Percentiles rank a stretch among this genome's conserved stretches.
phyloP scores from a whole-genome alignment of 2,888 invertebrate genomes.

The Spodoptera littoralis region DNA sequence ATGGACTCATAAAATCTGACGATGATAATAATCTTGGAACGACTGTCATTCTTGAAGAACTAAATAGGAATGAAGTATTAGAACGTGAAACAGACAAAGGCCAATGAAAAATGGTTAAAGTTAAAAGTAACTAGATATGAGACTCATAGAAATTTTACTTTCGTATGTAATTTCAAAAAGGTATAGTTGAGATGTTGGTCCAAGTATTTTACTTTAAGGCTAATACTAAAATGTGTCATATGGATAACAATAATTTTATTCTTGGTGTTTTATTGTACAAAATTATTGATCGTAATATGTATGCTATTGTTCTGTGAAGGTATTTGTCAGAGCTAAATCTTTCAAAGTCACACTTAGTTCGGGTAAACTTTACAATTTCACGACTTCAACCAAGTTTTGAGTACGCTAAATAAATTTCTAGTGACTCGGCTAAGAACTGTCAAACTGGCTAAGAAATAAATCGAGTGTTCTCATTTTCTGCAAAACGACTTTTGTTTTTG shows the following conservation, averaged over 20 bases:
- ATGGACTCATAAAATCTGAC: constrained; percentile 34
- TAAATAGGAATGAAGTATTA: constrained; percentile 1
- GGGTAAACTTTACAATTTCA: constrained; percentile 58
- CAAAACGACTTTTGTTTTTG: constrained; percentile 10
- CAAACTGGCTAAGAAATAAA: constrained; percentile 53
- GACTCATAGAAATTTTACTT: no score
- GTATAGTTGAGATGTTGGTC: background rate
- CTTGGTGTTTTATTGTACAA: constrained; percentile 6
- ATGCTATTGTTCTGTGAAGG: constrained; percentile 38
- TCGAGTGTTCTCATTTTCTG: constrained; percentile 33
- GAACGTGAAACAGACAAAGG: constrained; percentile 5
- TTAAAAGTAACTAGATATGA: background rate
- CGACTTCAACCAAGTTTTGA: constrained; percentile 54
- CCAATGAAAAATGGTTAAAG: background rate
- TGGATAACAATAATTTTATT: constrained; percentile 4
- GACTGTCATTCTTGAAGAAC: constrained; percentile 12
- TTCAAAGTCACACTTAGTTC: constrained; percentile 58
- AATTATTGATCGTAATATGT: constrained; percentile 33
- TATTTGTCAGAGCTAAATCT: constrained; percentile 53
- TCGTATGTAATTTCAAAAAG: no score
- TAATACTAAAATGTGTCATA: background rate
- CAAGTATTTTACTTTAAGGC: constrained; percentile 7
- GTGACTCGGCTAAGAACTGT: constrained; percentile 48
- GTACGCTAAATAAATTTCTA: constrained; percentile 54
- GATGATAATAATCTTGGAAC: constrained; percentile 36